Conservation (phyloP, 2,888 invertebrate species). For the Halictus ligatus region DNA sequence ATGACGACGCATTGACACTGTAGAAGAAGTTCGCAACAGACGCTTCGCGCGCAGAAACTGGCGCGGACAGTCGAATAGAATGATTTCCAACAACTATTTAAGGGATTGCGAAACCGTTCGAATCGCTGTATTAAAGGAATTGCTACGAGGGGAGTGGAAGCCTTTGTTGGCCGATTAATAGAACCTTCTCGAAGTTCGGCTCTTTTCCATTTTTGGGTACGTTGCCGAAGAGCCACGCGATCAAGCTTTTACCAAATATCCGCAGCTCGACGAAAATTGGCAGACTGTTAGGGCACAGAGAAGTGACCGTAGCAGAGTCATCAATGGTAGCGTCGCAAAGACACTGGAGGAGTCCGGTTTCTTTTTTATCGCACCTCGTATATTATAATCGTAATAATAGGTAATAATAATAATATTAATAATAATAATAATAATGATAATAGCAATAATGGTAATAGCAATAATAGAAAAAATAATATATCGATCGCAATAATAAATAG, state of each 20-base stretch:
- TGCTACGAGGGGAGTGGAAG: neutral
- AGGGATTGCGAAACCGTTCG: neutral
- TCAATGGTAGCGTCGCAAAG: neutral
- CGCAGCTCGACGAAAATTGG: neutral
- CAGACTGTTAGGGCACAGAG: neutral
- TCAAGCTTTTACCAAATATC: too few species aligned
- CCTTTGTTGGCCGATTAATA: neutral
- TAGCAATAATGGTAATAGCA: conserved; percentile 42
- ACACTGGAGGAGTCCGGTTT: neutral
- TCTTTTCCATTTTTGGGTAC: neutral
- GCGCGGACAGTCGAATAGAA: too few species aligned
- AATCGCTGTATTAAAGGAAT: neutral
- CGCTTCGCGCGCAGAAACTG: too few species aligned
- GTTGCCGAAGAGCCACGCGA: neutral
- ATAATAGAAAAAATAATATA: conserved; percentile 49
- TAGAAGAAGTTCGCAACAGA: neutral
- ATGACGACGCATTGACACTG: neutral
- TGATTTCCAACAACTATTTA: neutral
- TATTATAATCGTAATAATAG: conserved; percentile 17
- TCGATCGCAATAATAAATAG: conserved; percentile 69
- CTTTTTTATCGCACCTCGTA: neutral
- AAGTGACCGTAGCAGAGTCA: neutral
- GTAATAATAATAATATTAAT: conserved; percentile 23
- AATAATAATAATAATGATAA: conserved; percentile 31
- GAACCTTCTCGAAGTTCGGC: neutral